Evolutionary conservation across 2,888 invertebrate species (phyloP).

Genomic region (Trilocha varians): DNA sequence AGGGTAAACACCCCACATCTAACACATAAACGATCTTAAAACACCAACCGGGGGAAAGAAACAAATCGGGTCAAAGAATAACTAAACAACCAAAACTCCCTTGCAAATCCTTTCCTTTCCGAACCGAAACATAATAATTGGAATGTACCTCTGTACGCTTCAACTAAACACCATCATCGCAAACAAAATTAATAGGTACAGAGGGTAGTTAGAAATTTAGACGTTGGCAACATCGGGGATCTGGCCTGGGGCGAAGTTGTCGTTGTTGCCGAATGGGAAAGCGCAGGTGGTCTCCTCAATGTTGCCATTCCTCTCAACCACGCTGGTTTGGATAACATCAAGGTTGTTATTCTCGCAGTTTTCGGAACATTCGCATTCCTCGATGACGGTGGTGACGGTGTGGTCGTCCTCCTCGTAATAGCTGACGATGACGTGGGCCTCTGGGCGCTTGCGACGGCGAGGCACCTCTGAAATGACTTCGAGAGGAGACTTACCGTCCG

Average conservation of each 20-base stretch:
- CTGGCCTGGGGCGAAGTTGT: slow-evolving; percentile 27
- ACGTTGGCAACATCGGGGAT: slow-evolving; percentile 35
- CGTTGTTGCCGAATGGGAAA: slow-evolving; percentile 13
- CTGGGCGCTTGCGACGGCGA: slow-evolving; percentile 23
- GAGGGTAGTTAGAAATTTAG: slow-evolving; percentile 18
- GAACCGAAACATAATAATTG: neutral
- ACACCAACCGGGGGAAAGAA: neutral
- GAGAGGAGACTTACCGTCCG: slow-evolving; percentile 29
- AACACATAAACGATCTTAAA: neutral
- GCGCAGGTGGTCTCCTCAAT: slow-evolving; percentile 14
- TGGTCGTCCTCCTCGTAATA: slow-evolving; percentile 22
- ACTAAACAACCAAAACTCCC: neutral
- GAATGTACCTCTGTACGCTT: neutral
- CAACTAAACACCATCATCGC: neutral
- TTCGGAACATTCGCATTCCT: slow-evolving; percentile 18
- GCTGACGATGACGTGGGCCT: slow-evolving; percentile 29
- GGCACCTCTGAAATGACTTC: slow-evolving; percentile 9
- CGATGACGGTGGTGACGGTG: slow-evolving; percentile 21
- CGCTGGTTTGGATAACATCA: slow-evolving; percentile 22
- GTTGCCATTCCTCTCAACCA: slow-evolving; percentile 48
- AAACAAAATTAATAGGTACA: neutral
- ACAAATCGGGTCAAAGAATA: neutral
- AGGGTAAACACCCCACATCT: neutral
- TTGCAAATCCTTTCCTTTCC: neutral
- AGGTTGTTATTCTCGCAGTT: slow-evolving; percentile 33